phyloP scores from a whole-genome alignment of 2,797 vertebrate genomes.

The Emydoidea blandingii region DNA sequence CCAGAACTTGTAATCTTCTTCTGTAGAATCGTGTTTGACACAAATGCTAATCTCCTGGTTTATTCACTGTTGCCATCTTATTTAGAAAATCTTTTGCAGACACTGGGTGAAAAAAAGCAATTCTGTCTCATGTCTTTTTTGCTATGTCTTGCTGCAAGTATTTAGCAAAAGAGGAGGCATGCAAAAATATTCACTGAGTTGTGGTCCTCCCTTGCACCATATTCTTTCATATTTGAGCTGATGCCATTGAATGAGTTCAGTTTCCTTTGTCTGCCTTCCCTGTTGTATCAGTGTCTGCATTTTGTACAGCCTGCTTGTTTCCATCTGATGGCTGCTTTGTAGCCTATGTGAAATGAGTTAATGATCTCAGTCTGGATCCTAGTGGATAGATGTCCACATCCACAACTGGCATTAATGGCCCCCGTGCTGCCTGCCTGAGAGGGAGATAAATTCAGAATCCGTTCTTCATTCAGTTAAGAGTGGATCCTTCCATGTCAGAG shows the following conservation, averaged over 20 bases:
- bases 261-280: not conserved
- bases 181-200: not conserved
- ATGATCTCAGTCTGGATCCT: not conserved
- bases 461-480: not conserved
- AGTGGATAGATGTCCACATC: not conserved
- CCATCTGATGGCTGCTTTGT: not conserved
- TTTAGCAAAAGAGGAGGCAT: not conserved
- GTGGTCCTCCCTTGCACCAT: not conserved
- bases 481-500: not conserved
- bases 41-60: conserved; percentile 21
- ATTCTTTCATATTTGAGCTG: not conserved
- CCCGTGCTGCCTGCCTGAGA: not conserved
- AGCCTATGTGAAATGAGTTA: not conserved
- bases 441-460: not conserved
- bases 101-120: not conserved
- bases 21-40: not conserved
- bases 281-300: not conserved
- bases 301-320: not conserved
- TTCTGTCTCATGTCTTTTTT: not conserved
- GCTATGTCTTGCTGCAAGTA: not conserved
- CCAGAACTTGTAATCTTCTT: conserved; percentile 43
- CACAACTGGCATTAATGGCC: not conserved
- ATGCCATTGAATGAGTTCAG: fast-evolving
- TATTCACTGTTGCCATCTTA: conserved; percentile 31
- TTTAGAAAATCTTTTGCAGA: conserved; percentile 36